These are phyloP conservation scores for Hyppa rectilinea DNA, from an alignment of 2,888 invertebrate genomes.

Conservation along the genomic window DNA sequence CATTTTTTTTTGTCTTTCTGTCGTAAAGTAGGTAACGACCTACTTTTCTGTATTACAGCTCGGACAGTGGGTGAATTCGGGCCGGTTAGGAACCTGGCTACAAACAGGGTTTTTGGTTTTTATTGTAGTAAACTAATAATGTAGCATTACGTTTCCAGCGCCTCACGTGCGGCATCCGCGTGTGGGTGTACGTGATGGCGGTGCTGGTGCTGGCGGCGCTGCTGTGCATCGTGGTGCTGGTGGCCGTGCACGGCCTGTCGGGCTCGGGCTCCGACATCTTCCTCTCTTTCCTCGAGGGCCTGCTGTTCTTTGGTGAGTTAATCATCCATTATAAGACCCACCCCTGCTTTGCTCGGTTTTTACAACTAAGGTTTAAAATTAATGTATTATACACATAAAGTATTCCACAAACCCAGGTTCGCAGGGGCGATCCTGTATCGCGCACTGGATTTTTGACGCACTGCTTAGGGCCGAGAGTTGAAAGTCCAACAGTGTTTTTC, in stretches of 20 bases:
- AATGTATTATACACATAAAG: too few relatives aligned
- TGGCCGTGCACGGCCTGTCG: constrained; percentile 71
- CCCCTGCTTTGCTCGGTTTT: not conserved
- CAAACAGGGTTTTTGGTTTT: not conserved
- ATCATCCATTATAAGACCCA: not conserved
- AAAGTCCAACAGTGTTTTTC: not conserved
- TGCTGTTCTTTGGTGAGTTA: constrained; percentile 81
- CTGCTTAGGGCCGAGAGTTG: not conserved
- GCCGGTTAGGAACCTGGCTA: not conserved
- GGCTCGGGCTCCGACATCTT: constrained; percentile 84
- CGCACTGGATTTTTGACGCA: not conserved
- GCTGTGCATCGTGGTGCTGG: constrained; percentile 64
- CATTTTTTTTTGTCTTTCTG: not conserved
- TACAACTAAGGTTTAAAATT: too few relatives aligned
- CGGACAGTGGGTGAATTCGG: not conserved
- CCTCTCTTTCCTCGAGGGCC: constrained; percentile 81
- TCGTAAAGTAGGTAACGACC: too few relatives aligned
- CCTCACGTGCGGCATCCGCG: constrained; percentile 69
- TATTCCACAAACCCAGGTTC: too few relatives aligned
- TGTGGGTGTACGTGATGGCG: constrained; percentile 81
- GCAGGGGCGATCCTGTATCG: not conserved
- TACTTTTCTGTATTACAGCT: not conserved
- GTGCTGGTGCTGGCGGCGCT: constrained; percentile 71
- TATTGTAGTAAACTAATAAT: not conserved
- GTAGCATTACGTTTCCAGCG: constrained; percentile 69